Evolutionary conservation across 92 coral and sea anemone species (phyloP), one percentile per base, ranked within the genome.

Genomic region (Zoanthus solanderi): DNA sequence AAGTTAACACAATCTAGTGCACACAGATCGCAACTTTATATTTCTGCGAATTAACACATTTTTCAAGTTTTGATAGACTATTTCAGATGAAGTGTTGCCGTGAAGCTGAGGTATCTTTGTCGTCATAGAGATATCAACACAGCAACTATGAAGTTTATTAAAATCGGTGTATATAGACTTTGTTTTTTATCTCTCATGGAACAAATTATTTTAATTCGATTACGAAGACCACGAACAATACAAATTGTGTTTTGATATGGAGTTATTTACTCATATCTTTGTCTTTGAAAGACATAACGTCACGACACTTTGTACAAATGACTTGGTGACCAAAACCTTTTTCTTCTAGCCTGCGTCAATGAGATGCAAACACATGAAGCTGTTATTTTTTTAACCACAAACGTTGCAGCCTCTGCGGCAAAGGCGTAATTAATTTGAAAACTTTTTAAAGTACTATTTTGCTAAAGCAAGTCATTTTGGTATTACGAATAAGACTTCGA

Each of bases 191-290:
- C 8, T 7, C 23, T 69, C 7, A 9, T 10, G 75, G 16, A 69
- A 69, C 75, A 69, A 31, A 34, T 34, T 69, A 14, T 31, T 32
- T 23, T 31, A 69, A 69, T 69, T 69, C 75, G 75, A 69, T 69
- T 69, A 69, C 30, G 30, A 69, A 30, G 46, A 69, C 75, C 10
- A 7, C 8, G n/a, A 69, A 30, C 46, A 69, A 69, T 23, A 30
- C 31, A 30, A 69, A 23, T 69, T 31, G 42, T 69, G 75, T 69
- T 69, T 69, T 69, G 75, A 69, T 63, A 69, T 69, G 75, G 17
- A 1, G 75, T 69, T 69, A 34, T 69, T 69, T 69, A 31, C 75
- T 30, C 46, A 30, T 29, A 69, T 69, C 0, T 29, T 69, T 63
- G 18, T 63, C 18, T 63, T 7, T 63, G 18, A 6, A 30, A 69